Conservation (phyloP, 2,797 vertebrate genomes). For the Parauchenoglanis punctatus region DNA sequence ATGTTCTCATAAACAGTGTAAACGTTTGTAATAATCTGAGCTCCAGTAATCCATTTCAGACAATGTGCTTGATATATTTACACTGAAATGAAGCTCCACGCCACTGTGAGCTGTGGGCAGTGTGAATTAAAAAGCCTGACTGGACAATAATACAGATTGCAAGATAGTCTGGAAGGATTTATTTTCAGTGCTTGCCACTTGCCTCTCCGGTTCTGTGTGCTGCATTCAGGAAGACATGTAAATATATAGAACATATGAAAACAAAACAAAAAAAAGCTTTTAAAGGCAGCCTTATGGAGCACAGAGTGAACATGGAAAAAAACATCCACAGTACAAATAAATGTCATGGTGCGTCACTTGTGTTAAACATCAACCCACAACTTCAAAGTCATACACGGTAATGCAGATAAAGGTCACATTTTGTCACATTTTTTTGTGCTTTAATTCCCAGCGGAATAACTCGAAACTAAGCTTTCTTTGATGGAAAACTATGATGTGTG, state of each 20-base stretch:
- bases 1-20: neutral
- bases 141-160: neutral
- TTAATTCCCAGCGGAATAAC: neutral
- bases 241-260: neutral
- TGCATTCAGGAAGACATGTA: neutral
- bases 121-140: constrained; percentile 2
- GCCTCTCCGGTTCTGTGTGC: neutral
- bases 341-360: neutral
- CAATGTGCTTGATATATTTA: neutral
- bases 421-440: neutral
- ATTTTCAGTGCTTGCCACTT: neutral
- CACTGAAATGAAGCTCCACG: neutral
- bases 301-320: neutral
- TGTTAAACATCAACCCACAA: neutral
- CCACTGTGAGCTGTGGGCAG: neutral
- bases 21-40: neutral
- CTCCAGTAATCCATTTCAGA: neutral
- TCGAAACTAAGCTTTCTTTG: neutral
- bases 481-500: neutral
- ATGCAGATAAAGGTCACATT: neutral
- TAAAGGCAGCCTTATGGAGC: neutral
- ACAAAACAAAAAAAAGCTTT: neutral
- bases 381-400: neutral
- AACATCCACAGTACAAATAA: neutral
- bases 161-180: neutral